phyloP scores from a whole-genome alignment of 2,797 vertebrate species.

The Phylloscopus collybita region DNA sequence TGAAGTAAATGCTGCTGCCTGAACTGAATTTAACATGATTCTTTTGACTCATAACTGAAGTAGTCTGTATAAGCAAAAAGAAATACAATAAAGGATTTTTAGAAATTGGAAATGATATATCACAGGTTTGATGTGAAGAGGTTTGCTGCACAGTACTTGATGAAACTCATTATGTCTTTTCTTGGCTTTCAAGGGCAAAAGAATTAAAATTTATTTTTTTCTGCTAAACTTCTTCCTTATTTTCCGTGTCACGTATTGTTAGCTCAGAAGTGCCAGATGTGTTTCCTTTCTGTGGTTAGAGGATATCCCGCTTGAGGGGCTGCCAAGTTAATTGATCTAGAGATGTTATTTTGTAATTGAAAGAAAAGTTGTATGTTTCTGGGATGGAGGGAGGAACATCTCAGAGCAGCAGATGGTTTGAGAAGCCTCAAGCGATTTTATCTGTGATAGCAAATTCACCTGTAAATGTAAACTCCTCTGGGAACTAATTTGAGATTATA shows the following conservation, averaged over 20 bases:
- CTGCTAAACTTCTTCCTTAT: not conserved
- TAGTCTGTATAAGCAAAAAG: not conserved
- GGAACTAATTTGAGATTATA: not conserved
- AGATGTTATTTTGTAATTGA: not conserved
- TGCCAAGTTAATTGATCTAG: slow-evolving; percentile 30
- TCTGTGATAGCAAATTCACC: not conserved
- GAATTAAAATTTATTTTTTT: not conserved
- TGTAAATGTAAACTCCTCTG: not conserved
- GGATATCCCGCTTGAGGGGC: slow-evolving; percentile 51
- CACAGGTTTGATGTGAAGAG: not conserved
- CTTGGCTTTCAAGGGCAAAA: not conserved
- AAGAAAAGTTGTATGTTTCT: not conserved
- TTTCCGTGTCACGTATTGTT: slow-evolving; percentile 16
- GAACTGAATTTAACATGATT: not conserved
- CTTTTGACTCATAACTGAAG: not conserved
- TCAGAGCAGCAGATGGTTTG: not conserved
- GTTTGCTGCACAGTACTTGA: not conserved
- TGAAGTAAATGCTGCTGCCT: not conserved
- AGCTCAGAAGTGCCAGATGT: slow-evolving; percentile 39
- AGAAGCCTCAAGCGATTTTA: not conserved
- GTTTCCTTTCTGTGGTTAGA: slow-evolving; percentile 49
- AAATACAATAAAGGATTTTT: not conserved
- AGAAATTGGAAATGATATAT: not conserved
- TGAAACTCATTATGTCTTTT: not conserved
- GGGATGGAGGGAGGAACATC: not conserved